Percentiles rank a stretch among this genome's conserved stretches.
Evolutionary conservation across 2,113 vertebrate species (phyloP).

Genomic region (Crotalus viridis): DNA sequence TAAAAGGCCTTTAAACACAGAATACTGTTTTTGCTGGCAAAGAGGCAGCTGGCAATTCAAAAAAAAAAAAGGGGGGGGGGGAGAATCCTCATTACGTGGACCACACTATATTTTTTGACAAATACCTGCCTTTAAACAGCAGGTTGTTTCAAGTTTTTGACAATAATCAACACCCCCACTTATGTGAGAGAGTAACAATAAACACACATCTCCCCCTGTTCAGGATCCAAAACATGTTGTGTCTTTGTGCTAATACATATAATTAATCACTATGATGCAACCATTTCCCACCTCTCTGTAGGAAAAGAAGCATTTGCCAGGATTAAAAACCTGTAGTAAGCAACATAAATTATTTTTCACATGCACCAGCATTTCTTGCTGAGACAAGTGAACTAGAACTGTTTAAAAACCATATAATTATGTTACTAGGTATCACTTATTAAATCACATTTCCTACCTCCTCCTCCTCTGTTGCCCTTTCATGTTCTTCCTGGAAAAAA

Average conservation of each 20-base stretch:
- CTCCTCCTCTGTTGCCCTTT: conserved; percentile 61
- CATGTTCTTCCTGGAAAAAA: conserved; percentile 57
- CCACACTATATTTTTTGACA: background rate
- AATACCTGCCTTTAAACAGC: conserved; percentile 7
- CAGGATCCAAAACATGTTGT: conserved; percentile 49
- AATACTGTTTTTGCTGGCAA: conserved; percentile 4
- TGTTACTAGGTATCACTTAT: conserved; percentile 67
- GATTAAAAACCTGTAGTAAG: conserved; percentile 58
- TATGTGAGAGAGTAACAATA: conserved; percentile 12
- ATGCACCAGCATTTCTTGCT: conserved; percentile 55
- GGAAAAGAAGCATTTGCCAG: conserved; percentile 56
- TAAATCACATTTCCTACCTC: conserved; percentile 62
- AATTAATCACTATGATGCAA: conserved; percentile 63
- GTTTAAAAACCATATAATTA: conserved; percentile 58
- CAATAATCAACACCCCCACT: fast-evolving
- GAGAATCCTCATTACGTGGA: background rate
- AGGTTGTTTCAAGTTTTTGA: background rate
- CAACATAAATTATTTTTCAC: conserved; percentile 57
- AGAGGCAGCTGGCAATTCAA: background rate
- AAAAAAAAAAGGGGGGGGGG: background rate
- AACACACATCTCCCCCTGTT: conserved; percentile 14
- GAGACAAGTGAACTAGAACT: conserved; percentile 62
- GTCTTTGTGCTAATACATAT: conserved; percentile 51
- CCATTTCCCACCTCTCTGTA: conserved; percentile 57
- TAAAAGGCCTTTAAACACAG: background rate